Conservation (phyloP, 2,113 vertebrate species). For the Podarcis muralis region DNA sequence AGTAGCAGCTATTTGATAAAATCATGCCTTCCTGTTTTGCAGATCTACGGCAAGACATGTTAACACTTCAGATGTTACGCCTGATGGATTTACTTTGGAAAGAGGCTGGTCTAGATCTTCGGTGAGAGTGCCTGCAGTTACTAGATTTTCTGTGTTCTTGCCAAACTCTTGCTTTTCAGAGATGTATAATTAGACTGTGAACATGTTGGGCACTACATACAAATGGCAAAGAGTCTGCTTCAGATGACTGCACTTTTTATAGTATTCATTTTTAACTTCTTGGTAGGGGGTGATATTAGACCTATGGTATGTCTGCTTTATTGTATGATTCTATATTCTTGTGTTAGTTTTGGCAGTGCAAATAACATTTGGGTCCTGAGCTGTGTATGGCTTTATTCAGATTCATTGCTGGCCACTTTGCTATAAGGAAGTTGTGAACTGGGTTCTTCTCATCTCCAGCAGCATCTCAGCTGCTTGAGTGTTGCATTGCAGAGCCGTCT, state of each 20-base stretch:
- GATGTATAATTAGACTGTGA: not conserved
- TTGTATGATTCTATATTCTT: not conserved
- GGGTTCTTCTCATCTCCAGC: not conserved
- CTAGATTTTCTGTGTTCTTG: not conserved
- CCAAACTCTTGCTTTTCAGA: not conserved
- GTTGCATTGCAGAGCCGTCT: not conserved
- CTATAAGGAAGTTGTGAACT: not conserved
- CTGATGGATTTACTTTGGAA: conserved; percentile 98
- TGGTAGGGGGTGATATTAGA: not conserved
- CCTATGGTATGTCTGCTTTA: not conserved
- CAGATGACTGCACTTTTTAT: not conserved
- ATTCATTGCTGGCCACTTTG: not conserved
- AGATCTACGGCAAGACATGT: conserved; percentile 97
- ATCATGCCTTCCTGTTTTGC: not conserved
- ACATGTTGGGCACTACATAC: not conserved
- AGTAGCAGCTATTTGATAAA: not conserved
- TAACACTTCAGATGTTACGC: conserved; percentile 92
- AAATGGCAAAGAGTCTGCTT: not conserved
- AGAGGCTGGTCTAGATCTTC: conserved; percentile 92
- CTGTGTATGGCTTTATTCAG: not conserved
- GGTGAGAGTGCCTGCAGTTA: conserved; percentile 74
- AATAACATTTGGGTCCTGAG: not conserved
- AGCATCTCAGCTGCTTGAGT: not conserved
- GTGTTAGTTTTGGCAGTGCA: not conserved
- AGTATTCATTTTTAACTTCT: not conserved